Conservation (phyloP, 2,113 vertebrate species). For the Tragelaphus strepsiceros region DNA sequence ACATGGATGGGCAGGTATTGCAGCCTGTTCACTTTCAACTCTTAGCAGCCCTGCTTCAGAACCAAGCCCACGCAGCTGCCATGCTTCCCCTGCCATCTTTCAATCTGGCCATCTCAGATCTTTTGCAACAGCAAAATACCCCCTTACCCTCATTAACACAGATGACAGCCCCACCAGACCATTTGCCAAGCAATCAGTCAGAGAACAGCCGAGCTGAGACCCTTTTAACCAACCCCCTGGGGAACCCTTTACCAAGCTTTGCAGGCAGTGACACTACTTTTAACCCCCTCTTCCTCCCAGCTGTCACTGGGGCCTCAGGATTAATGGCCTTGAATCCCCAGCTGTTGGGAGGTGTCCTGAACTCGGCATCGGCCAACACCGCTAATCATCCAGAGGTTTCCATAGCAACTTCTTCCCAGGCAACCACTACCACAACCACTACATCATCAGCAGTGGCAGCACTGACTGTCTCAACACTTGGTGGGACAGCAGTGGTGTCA, state of each 20-base stretch:
- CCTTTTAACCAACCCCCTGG: slow-evolving; percentile 81
- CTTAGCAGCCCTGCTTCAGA: slow-evolving; percentile 85
- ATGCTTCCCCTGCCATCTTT: slow-evolving; percentile 85
- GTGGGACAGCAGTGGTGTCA: slow-evolving; percentile 88
- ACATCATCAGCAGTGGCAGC: slow-evolving; percentile 90
- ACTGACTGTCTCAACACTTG: slow-evolving; percentile 88
- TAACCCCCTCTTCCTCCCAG: slow-evolving; percentile 82
- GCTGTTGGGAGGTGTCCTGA: slow-evolving; percentile 87
- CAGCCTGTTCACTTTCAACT: slow-evolving; percentile 87
- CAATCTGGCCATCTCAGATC: slow-evolving; percentile 84
- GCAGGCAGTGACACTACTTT: slow-evolving; percentile 79
- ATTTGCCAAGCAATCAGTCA: slow-evolving; percentile 81
- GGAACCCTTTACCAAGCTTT: slow-evolving; percentile 78
- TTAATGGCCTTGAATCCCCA: slow-evolving; percentile 87
- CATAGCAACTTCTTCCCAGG: slow-evolving; percentile 91
- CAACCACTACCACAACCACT: slow-evolving; percentile 92
- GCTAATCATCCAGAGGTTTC: slow-evolving; percentile 92
- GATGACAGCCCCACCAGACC: slow-evolving; percentile 79
- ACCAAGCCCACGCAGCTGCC: slow-evolving; percentile 84
- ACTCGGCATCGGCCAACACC: slow-evolving; percentile 85
- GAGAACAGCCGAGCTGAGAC: slow-evolving; percentile 80
- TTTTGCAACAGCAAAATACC: slow-evolving; percentile 81
- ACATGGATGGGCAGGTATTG: slow-evolving; percentile 84
- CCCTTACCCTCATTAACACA: slow-evolving; percentile 79
- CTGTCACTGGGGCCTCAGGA: slow-evolving; percentile 82